A percentile compares a stretch with the other conserved stretches of the same genome.
Evolutionary conservation across 2,113 vertebrate species (phyloP).

Genomic region (Passer domesticus): DNA sequence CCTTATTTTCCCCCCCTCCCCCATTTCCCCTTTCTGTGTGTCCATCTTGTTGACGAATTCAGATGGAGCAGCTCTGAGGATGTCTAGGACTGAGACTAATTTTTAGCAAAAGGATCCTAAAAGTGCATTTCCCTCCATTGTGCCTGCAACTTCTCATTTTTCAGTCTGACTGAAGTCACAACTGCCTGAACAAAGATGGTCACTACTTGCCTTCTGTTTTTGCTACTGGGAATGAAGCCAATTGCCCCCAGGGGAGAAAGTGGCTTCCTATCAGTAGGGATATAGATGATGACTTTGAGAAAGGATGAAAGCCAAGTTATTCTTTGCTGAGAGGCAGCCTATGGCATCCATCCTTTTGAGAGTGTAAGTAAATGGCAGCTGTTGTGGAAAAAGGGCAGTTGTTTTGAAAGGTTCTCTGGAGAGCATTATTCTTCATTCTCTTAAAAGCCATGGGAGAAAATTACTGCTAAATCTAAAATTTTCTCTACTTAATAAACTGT

Average conservation of each 20-base stretch:
- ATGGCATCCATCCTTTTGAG: constrained; percentile 8
- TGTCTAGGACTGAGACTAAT: neutral
- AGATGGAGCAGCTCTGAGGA: neutral
- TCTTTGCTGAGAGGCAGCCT: constrained; percentile 46
- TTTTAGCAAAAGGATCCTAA: neutral
- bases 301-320: constrained; percentile 37
- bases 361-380: constrained; percentile 41
- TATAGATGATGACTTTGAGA: constrained; percentile 33
- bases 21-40: neutral
- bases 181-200: constrained; percentile 25
- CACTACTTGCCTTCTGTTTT: constrained; percentile 40
- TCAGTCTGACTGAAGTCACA: neutral
- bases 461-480: neutral
- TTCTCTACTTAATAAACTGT: neutral
- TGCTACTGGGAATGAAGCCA: constrained; percentile 40
- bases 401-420: constrained; percentile 33
- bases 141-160: constrained; percentile 9
- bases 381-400: constrained; percentile 33
- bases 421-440: neutral
- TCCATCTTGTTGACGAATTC: neutral
- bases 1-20: neutral
- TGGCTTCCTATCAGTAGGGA: constrained; percentile 11
- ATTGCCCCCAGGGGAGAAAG: constrained; percentile 25
- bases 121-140: neutral
- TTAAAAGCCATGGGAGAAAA: neutral